A percentile compares a stretch with the other conserved stretches of the same genome.
These are phyloP conservation scores for Lagodon rhomboides DNA, from an alignment of 2,797 vertebrate species.

Conservation along the genomic window DNA sequence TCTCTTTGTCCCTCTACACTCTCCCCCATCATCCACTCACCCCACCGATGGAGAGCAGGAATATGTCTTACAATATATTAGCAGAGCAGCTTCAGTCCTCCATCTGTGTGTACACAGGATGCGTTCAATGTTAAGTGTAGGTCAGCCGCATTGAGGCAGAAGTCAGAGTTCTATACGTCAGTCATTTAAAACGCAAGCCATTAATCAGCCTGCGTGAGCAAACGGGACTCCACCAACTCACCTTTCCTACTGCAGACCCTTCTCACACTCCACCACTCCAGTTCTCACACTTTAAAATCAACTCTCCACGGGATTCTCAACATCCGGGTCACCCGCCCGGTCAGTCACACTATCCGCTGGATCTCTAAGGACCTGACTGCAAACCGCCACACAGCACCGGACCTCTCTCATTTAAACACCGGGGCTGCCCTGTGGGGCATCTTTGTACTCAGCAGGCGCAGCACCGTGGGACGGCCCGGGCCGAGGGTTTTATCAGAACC, in stretches of 20 bases:
- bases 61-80: too few species aligned
- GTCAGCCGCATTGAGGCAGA: background rate
- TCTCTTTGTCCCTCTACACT: background rate
- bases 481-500: constrained; percentile 83
- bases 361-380: constrained; percentile 64
- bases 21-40: background rate
- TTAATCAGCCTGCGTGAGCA: too few species aligned
- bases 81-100: background rate
- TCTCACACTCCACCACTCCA: constrained; percentile 21
- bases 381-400: constrained; percentile 60
- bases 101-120: background rate
- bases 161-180: background rate
- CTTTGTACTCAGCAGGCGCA: constrained; percentile 82
- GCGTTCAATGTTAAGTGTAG: background rate
- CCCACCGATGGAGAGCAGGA: background rate
- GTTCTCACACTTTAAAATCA: constrained; percentile 64
- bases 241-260: constrained; percentile 1
- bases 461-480: constrained; percentile 68
- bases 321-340: constrained; percentile 69
- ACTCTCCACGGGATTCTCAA: constrained; percentile 50
- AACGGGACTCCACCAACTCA: background rate
- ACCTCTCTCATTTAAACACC: constrained; percentile 83
- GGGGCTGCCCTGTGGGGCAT: constrained; percentile 71
- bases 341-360: constrained; percentile 73
- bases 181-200: too few species aligned